Evolutionary conservation across 2,113 vertebrate genomes (phyloP), one percentile per base, ranked within the genome.

Genomic region (Channa maculata): DNA sequence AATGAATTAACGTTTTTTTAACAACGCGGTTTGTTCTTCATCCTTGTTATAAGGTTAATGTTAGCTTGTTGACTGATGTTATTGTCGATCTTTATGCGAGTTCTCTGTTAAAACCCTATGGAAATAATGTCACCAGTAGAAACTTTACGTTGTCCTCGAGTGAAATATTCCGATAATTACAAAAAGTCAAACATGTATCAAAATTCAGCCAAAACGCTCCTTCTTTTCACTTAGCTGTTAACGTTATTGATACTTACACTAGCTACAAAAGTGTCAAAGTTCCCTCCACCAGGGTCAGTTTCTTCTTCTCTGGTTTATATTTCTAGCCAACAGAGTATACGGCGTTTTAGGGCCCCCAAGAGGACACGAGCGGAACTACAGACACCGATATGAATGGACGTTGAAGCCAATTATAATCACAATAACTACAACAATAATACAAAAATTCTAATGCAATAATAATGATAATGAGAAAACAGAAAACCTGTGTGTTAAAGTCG

Each of bases 201-300:
- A 8, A 15, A 10, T 5, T 6, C 9, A 24, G 46, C 9, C 3
- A 59, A 60, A 55, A 68, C 9, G 2, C 14, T 24, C 24, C 24
- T 24, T 24, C 24, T 24, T 24, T 24, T 24, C 24, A 24, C 24
- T 24, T 24, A 24, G 24, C 24, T 24, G 24, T 24, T 24, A 24
- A 24, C 24, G 24, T 24, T 24, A 24, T 24, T 24, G 24, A 24
- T 24, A 24, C 24, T 24, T 24, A 24, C 24, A 24, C 24, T 24
- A 24, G 24, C 24, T 24, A 24, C 7, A 36, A 24, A 2, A 0
- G 15, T 49, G 46, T 75, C 39, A 63, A 82, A 79, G 1, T 76
- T 86, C 78, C 83, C 85, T 82, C 88, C 83, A 72, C 9, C 38
- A 8, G 34, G 1, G 3, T 2, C 3, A 36, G 3, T 71, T 55